phyloP scores from a whole-genome alignment of 2,797 vertebrate genomes.

The Protosalanx chinensis region DNA sequence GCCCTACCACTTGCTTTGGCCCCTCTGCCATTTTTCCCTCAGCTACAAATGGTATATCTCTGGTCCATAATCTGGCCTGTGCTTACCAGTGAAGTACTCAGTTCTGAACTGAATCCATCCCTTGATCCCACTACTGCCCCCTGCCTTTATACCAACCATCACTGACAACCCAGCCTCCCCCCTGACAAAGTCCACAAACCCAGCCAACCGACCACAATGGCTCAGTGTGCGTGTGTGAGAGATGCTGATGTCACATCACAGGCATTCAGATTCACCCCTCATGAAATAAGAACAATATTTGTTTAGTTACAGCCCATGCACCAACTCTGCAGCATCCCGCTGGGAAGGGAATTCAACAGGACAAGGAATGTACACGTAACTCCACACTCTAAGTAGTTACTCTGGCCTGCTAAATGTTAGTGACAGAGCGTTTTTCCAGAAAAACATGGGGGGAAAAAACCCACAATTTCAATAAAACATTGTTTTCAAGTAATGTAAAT shows the following conservation, averaged over 20 bases:
- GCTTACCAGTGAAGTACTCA: neutral
- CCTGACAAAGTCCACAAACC: slow-evolving; percentile 42
- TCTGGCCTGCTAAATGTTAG: neutral
- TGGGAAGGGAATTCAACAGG: slow-evolving; percentile 47
- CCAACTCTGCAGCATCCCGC: slow-evolving; percentile 44
- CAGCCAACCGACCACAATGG: slow-evolving; percentile 65
- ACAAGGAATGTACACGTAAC: slow-evolving; percentile 8
- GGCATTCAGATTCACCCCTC: slow-evolving; percentile 71
- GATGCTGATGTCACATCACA: slow-evolving; percentile 73
- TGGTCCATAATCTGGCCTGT: slow-evolving; percentile 9
- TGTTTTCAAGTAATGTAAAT: neutral
- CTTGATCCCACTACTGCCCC: slow-evolving; percentile 17
- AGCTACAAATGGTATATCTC: neutral
- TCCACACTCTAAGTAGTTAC: neutral
- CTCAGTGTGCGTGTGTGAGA: slow-evolving; percentile 67
- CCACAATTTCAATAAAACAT: neutral
- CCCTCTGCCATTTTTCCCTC: slow-evolving; percentile 9
- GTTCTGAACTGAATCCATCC: slow-evolving; percentile 3
- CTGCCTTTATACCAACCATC: neutral
- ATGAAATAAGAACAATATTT: slow-evolving; percentile 77
- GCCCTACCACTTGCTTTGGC: neutral
- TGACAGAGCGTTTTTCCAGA: neutral
- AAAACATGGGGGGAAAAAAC: neutral
- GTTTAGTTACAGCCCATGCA: slow-evolving; percentile 65
- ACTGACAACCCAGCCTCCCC: slow-evolving; percentile 13